Evolutionary conservation across 2,888 invertebrate genomes (phyloP).

Genomic region (Autographa pulchrina): DNA sequence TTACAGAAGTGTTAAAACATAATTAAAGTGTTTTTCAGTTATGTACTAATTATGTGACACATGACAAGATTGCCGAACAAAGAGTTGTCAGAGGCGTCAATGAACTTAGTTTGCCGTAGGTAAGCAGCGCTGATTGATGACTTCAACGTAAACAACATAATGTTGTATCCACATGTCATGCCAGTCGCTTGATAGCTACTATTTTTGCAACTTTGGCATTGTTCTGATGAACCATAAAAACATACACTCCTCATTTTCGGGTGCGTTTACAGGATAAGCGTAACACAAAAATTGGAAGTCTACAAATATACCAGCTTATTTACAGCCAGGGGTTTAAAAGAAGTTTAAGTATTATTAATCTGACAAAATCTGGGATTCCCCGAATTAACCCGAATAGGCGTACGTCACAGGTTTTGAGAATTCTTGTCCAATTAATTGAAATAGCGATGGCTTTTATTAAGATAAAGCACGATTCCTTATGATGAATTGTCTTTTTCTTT

Average conservation of each 20-base stretch:
- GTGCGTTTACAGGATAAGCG: neutral
- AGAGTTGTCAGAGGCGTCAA: conserved; percentile 57
- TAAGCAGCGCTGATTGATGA: conserved; percentile 65
- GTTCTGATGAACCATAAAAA: neutral
- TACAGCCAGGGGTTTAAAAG: neutral
- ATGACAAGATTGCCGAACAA: conserved; percentile 40
- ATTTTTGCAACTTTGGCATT: conserved; percentile 21
- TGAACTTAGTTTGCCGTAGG: conserved; percentile 59
- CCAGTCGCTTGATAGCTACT: conserved; percentile 25
- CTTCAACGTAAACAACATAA: conserved; percentile 50
- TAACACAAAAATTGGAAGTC: neutral
- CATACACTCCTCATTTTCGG: neutral
- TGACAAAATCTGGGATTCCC: neutral
- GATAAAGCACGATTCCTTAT: neutral
- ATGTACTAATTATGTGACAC: conserved; percentile 18
- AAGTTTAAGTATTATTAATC: neutral
- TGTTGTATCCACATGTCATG: conserved; percentile 47
- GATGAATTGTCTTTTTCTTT: too few relatives aligned
- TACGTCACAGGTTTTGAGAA: neutral
- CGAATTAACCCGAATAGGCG: neutral
- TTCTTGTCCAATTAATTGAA: neutral
- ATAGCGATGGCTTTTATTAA: neutral
- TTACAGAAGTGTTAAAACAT: neutral
- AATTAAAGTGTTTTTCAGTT: neutral
- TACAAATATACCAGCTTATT: neutral